phyloP scores from a whole-genome alignment of 2,113 vertebrate genomes.

The Camelus dromedarius region DNA sequence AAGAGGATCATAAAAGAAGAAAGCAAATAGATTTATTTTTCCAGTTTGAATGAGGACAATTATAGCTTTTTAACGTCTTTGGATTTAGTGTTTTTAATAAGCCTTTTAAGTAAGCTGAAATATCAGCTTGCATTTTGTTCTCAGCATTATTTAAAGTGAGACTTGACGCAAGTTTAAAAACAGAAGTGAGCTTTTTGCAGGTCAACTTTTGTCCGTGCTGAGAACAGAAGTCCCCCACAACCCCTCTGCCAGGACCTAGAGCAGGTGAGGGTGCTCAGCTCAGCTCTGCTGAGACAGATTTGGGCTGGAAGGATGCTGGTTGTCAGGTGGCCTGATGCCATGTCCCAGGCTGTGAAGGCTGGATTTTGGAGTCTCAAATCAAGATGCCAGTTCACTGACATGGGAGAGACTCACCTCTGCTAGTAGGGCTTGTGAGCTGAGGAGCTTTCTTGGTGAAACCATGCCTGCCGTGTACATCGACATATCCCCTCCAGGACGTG shows the following conservation, averaged over 20 bases:
- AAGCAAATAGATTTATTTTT: constrained; percentile 84
- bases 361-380: not conserved
- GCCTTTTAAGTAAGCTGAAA: constrained; percentile 82
- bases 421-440: not conserved
- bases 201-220: constrained; percentile 51
- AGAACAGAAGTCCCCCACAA: not conserved
- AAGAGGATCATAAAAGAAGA: constrained; percentile 81
- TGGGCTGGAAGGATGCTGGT: not conserved
- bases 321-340: not conserved
- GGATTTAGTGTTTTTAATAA: constrained; percentile 82
- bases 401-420: not conserved
- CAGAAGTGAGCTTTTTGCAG: constrained; percentile 62
- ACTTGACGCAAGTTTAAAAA: constrained; percentile 72
- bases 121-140: constrained; percentile 81
- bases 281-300: not conserved
- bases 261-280: not conserved
- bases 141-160: constrained; percentile 79
- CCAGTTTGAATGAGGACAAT: constrained; percentile 82
- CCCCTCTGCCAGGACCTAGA: not conserved
- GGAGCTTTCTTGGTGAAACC: not conserved
- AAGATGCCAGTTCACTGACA: not conserved
- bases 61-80: constrained; percentile 82
- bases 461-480: accelerated
- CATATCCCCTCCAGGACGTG: accelerated
- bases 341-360: not conserved